These are phyloP conservation scores for Homarus americanus DNA, from an alignment of 1,140 invertebrate genomes.

Conservation along the genomic window DNA sequence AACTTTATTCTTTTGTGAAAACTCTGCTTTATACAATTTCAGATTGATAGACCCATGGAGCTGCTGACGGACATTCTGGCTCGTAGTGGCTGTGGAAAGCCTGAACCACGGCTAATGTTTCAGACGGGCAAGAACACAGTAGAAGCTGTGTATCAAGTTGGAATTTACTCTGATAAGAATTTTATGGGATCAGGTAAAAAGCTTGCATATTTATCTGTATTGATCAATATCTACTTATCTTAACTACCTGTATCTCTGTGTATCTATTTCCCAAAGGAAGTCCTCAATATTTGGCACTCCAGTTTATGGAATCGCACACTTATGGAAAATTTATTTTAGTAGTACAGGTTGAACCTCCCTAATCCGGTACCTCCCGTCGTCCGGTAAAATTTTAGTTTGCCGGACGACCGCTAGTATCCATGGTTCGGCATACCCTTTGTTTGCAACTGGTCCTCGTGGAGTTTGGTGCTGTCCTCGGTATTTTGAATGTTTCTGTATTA, in stretches of 20 bases:
- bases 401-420: too few species aligned
- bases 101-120: conserved; percentile 89
- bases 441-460: too few species aligned
- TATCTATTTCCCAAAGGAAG: background rate
- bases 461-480: too few species aligned
- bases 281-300: background rate
- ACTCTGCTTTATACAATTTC: too few species aligned
- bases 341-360: too few species aligned
- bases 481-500: too few species aligned
- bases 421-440: too few species aligned
- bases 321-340: background rate
- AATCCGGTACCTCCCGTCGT: too few species aligned
- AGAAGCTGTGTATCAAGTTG: conserved; percentile 89
- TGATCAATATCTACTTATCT: background rate
- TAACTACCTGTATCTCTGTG: background rate
- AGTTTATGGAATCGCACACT: background rate
- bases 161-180: conserved; percentile 89
- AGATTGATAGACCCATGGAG: conserved; percentile 86
- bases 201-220: too few species aligned
- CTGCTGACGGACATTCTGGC: conserved; percentile 83
- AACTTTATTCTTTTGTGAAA: too few species aligned
- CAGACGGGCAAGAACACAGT: conserved; percentile 88
- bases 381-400: too few species aligned
- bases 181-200: conserved; percentile 88
- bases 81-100: conserved; percentile 80